These are phyloP conservation scores for Neria commutata DNA, from an alignment of 2,888 invertebrate genomes.

Conservation along the genomic window DNA sequence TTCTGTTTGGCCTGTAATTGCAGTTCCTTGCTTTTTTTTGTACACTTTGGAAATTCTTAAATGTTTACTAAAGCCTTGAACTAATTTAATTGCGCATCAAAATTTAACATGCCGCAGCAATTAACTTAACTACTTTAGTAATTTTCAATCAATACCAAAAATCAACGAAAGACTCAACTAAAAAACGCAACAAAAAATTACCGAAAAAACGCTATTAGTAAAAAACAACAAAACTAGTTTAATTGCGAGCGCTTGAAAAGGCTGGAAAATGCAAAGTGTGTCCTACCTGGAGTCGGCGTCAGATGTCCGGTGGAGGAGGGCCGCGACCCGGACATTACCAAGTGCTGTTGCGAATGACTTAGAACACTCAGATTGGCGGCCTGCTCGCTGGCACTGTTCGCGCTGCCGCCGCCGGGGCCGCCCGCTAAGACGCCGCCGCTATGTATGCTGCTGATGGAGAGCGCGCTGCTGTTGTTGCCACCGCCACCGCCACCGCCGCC, in stretches of 20 bases:
- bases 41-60: conserved; percentile 38
- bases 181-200: conserved; percentile 19
- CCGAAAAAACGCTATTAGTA: conserved; percentile 3
- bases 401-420: conserved; percentile 47
- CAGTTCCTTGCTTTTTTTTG: conserved; percentile 30
- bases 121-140: conserved; percentile 1
- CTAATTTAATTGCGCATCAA: no score
- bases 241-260: background rate
- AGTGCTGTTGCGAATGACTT: conserved; percentile 64
- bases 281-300: conserved; percentile 66
- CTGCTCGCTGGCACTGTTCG: conserved; percentile 48
- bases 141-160: conserved; percentile 8
- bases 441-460: conserved; percentile 51
- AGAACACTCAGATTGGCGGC: conserved; percentile 65
- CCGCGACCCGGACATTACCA: conserved; percentile 63
- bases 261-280: background rate
- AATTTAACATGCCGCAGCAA: conserved; percentile 6
- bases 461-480: conserved; percentile 39
- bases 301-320: conserved; percentile 68
- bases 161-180: conserved; percentile 3
- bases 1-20: conserved; percentile 2
- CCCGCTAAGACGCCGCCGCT: conserved; percentile 47
- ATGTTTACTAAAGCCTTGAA: conserved; percentile 8
- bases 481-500: conserved; percentile 49
- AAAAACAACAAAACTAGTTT: conserved; percentile 30